Base-by-base conservation (phyloP, 1,140 invertebrate species). In the Alviniconcha marisindica region DNA sequence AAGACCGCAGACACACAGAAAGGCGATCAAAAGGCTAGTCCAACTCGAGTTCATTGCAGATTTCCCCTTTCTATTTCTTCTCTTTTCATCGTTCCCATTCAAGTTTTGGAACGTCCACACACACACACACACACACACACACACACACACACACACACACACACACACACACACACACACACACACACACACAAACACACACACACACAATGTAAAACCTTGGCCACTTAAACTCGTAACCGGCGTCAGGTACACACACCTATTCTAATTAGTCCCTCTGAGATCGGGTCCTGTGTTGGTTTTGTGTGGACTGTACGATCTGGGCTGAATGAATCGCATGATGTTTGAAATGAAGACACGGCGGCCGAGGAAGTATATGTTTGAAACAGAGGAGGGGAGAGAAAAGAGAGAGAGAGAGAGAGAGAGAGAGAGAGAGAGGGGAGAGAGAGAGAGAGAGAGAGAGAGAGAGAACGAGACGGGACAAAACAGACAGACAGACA, bases 41-140 rank as follows among this genome's bases (percentile, higher is more conserved):
- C n/a, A n/a, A n/a, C n/a, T n/a, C n/a, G n/a, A n/a, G n/a, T n/a
- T n/a, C n/a, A n/a, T n/a, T n/a, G n/a, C n/a, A n/a, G n/a, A n/a
- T n/a, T n/a, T n/a, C n/a, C n/a, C n/a, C n/a, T n/a, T n/a, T n/a
- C n/a, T n/a, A n/a, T n/a, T n/a, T n/a, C n/a, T n/a, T n/a, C n/a
- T n/a, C n/a, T n/a, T n/a, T n/a, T n/a, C n/a, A n/a, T n/a, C n/a
- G n/a, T n/a, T n/a, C n/a, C n/a, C n/a, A n/a, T n/a, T n/a, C n/a
- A n/a, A n/a, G n/a, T n/a, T n/a, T n/a, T n/a, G n/a, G n/a, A n/a
- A n/a, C n/a, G n/a, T n/a, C n/a, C n/a, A n/a, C n/a, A n/a, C 60
- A 66, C 60, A 66, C 60, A 51, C 48, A 51, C 48, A 51, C 48
- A 51, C 48, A 51, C 48, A 51, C 56, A 60, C 56, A 4, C 56